A percentile compares a stretch with the other conserved stretches of the same genome.
Conservation (phyloP, 2,113 vertebrate genomes). For the Aramus guarauna region DNA sequence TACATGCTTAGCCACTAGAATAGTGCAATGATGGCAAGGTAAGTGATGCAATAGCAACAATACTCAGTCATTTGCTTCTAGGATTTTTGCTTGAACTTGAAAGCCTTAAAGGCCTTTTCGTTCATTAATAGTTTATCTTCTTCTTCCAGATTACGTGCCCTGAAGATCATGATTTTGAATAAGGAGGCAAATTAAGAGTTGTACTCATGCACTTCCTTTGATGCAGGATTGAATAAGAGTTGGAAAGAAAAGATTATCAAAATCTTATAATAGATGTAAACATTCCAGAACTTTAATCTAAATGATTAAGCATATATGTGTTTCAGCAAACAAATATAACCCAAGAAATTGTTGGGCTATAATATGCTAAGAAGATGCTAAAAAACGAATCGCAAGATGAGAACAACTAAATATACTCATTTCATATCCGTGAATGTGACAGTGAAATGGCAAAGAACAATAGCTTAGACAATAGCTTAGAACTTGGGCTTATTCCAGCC, state of each 20-base stretch:
- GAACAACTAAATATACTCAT: neutral
- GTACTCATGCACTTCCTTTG: neutral
- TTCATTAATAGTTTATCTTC: neutral
- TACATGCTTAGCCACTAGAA: neutral
- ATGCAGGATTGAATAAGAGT: neutral
- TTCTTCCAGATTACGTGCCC: neutral
- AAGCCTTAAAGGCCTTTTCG: neutral
- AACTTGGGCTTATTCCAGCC: neutral
- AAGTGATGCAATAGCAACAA: neutral
- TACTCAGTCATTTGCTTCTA: neutral
- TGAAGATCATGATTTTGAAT: constrained; percentile 9
- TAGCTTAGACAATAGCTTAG: neutral
- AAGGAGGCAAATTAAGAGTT: neutral
- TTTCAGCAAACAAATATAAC: neutral
- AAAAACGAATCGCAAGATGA: constrained; percentile 8
- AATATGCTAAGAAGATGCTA: neutral
- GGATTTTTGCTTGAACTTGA: neutral
- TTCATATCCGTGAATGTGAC: neutral
- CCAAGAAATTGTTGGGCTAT: neutral
- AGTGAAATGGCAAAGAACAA: neutral
- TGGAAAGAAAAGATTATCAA: neutral
- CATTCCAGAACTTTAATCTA: neutral
- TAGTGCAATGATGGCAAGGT: neutral
- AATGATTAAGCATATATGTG: neutral
- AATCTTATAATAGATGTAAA: neutral